These are phyloP conservation scores for Blennius ocellaris DNA, from an alignment of 2,113 vertebrate species.

Conservation along the genomic window DNA sequence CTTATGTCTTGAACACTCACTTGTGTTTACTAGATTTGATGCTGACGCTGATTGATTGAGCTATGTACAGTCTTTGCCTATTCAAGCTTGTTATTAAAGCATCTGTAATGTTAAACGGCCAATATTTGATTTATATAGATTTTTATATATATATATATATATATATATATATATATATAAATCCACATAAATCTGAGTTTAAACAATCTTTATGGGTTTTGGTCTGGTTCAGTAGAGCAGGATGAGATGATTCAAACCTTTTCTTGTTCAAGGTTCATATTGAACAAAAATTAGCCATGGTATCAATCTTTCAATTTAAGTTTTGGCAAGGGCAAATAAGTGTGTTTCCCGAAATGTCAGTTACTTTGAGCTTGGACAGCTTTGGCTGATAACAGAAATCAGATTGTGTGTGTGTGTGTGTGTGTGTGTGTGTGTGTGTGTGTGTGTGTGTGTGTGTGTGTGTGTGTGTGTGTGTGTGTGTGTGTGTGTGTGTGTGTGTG, in stretches of 20 bases:
- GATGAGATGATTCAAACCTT: neutral
- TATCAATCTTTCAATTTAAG: constrained; percentile 14
- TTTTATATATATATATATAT: no score
- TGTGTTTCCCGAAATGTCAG: no score
- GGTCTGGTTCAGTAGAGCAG: neutral
- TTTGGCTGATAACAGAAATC: constrained; percentile 2
- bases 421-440: constrained; percentile 19
- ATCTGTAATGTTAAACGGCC: no score
- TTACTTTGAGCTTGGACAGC: neutral
- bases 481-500: constrained; percentile 22
- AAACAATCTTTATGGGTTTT: no score
- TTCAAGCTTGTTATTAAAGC: no score
- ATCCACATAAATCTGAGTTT: no score
- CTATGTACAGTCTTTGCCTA: no score
- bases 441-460: constrained; percentile 22
- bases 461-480: constrained; percentile 19
- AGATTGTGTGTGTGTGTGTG: constrained; percentile 23
- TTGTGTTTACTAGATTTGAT: no score
- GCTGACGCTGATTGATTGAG: no score
- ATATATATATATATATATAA: no score
- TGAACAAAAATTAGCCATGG: constrained; percentile 8
- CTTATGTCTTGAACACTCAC: no score
- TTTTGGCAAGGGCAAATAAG: neutral
- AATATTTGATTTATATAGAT: no score
- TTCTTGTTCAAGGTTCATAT: neutral